Conservation (phyloP, 1,140 invertebrate species). For the Chironomus striatipennis region DNA sequence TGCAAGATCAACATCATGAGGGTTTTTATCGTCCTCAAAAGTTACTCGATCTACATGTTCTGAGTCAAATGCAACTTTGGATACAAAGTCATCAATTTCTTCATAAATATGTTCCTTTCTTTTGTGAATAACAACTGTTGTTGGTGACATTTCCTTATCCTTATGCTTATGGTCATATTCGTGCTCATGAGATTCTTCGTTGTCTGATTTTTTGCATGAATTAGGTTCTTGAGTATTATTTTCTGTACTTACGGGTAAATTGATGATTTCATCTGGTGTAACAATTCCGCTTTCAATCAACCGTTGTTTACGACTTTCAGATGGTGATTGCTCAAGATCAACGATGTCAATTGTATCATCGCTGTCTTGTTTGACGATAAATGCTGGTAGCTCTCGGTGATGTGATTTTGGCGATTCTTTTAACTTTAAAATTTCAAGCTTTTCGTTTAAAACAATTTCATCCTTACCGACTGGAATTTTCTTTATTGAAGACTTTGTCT, state of each 20-base stretch:
- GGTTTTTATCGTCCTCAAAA: not conserved
- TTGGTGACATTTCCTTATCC: slow-evolving; percentile 19
- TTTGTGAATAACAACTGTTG: slow-evolving; percentile 30
- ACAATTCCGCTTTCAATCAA: slow-evolving; percentile 29
- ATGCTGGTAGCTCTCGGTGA: slow-evolving; percentile 37
- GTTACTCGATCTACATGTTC: slow-evolving; percentile 25
- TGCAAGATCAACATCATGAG: not conserved
- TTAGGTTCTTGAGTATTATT: slow-evolving; percentile 27
- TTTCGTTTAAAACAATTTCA: slow-evolving; percentile 36
- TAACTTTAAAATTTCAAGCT: slow-evolving; percentile 37
- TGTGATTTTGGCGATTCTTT: slow-evolving; percentile 38
- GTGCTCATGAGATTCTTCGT: slow-evolving; percentile 22
- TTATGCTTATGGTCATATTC: slow-evolving; percentile 15
- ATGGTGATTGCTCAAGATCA: slow-evolving; percentile 39
- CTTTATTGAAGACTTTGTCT: slow-evolving; percentile 40
- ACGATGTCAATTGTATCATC: slow-evolving; percentile 38
- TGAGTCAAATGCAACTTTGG: slow-evolving; percentile 31
- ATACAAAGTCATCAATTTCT: slow-evolving; percentile 43
- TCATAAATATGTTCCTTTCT: slow-evolving; percentile 51
- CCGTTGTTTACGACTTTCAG: slow-evolving; percentile 35
- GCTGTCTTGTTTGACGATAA: slow-evolving; percentile 40
- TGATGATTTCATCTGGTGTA: slow-evolving; percentile 37
- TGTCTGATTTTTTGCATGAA: not conserved
- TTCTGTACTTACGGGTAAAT: slow-evolving; percentile 38
- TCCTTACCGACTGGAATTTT: slow-evolving; percentile 42